phyloP scores from a whole-genome alignment of 2,888 invertebrate species.

The Ennomos erosarius region DNA sequence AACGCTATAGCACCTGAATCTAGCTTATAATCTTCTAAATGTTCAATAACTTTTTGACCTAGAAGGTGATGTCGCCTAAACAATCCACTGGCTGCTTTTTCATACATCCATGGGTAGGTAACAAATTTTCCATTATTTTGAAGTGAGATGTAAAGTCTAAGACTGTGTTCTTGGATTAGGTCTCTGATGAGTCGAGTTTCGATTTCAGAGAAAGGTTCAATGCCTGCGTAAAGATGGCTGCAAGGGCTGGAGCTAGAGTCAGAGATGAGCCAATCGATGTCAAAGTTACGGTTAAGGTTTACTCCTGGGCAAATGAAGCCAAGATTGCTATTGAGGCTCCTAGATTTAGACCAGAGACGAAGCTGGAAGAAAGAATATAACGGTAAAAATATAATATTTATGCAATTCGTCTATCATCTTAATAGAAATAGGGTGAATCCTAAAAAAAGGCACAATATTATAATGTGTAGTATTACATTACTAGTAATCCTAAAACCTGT shows the following conservation, averaged over 20 bases:
- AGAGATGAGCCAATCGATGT: slow-evolving; percentile 87
- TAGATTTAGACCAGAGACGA: slow-evolving; percentile 89
- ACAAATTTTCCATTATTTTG: slow-evolving; percentile 90
- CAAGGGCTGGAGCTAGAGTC: slow-evolving; percentile 87
- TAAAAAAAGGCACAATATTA: not conserved
- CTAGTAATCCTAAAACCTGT: no score
- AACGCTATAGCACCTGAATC: slow-evolving; percentile 60
- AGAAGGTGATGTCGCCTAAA: slow-evolving; percentile 64
- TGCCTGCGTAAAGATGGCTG: slow-evolving; percentile 87
- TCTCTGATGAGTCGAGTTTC: slow-evolving; percentile 86
- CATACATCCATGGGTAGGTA: slow-evolving; percentile 89
- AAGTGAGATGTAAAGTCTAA: slow-evolving; percentile 88
- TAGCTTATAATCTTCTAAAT: slow-evolving; percentile 55
- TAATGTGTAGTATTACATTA: no score
- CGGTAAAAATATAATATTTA: no score
- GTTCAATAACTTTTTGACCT: slow-evolving; percentile 58
- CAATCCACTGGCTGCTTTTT: slow-evolving; percentile 71
- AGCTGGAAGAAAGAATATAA: slow-evolving; percentile 65
- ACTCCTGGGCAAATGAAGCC: slow-evolving; percentile 86
- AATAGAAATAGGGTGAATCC: not conserved
- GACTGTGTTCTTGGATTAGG: slow-evolving; percentile 78
- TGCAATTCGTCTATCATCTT: not conserved
- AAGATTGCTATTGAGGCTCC: slow-evolving; percentile 69
- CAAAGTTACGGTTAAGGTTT: slow-evolving; percentile 92
- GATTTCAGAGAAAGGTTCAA: slow-evolving; percentile 86